Conservation (phyloP, 2,888 invertebrate genomes). For the Papilio demoleus region DNA sequence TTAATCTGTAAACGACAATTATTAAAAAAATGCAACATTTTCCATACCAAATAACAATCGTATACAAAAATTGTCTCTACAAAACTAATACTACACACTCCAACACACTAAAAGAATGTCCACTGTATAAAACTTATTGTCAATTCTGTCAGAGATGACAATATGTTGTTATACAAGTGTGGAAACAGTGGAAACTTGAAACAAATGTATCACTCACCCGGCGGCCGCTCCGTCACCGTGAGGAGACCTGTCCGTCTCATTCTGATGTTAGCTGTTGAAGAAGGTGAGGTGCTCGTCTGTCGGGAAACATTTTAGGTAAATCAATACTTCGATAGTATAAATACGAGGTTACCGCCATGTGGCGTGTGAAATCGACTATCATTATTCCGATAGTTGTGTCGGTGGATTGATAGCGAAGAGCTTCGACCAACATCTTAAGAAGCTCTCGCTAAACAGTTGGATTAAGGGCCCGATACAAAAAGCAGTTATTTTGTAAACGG, state of each 20-base stretch:
- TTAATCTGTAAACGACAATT: neutral
- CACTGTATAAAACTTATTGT: neutral
- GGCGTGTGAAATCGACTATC: too few relatives aligned
- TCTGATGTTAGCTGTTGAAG: slow-evolving; percentile 83
- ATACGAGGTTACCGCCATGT: too few relatives aligned
- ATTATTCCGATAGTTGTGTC: too few relatives aligned
- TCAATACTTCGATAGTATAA: too few relatives aligned
- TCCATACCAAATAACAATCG: neutral
- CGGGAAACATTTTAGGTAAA: neutral
- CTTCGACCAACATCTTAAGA: too few relatives aligned
- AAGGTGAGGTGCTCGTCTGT: slow-evolving; percentile 74
- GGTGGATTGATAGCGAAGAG: too few relatives aligned
- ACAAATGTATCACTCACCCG: too few relatives aligned
- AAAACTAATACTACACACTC: slow-evolving; percentile 11
- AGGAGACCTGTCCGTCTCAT: slow-evolving; percentile 92
- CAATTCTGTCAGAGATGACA: neutral
- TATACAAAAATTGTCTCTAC: neutral
- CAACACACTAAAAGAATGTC: neutral
- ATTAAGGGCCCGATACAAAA: too few relatives aligned
- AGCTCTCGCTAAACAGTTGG: too few relatives aligned
- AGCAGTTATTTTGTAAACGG: too few relatives aligned
- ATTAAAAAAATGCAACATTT: neutral
- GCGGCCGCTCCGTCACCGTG: slow-evolving; percentile 93
- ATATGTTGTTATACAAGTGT: neutral
- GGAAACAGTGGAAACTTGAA: neutral